Conservation (phyloP, 1,140 invertebrate genomes). For the Vollenhovia emeryi region DNA sequence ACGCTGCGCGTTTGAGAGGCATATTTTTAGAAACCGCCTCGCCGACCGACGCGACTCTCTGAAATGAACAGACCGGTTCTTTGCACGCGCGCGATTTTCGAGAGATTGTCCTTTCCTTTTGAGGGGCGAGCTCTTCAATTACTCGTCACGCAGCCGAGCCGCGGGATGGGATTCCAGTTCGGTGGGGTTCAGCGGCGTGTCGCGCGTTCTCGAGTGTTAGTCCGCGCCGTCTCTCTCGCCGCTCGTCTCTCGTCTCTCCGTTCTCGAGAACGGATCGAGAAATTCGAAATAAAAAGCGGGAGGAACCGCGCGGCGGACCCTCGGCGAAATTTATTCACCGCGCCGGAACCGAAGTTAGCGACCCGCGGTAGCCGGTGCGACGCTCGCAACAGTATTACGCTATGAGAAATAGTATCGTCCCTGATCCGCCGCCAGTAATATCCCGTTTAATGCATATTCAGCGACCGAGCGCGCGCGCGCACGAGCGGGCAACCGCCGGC, state of each 20-base stretch:
- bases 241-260: neutral
- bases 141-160: constrained; percentile 34
- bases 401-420: constrained; percentile 58
- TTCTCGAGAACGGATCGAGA: constrained; percentile 61
- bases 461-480: constrained; percentile 3
- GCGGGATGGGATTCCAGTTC: constrained; percentile 72
- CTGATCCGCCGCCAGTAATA: constrained; percentile 54
- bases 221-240: neutral
- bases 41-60: neutral
- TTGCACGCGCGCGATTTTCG: constrained; percentile 1
- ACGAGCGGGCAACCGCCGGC: neutral
- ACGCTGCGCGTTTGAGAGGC: neutral
- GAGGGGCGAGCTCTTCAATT: constrained; percentile 51
- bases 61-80: neutral
- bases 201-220: constrained; percentile 56
- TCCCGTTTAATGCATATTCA: constrained; percentile 67
- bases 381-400: constrained; percentile 43
- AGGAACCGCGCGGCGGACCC: constrained; percentile 60
- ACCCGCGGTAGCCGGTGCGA: constrained; percentile 23
- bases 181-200: constrained; percentile 69
- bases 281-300: constrained; percentile 74
- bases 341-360: constrained; percentile 64
- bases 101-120: constrained; percentile 9
- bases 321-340: constrained; percentile 75
- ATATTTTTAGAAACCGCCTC: neutral